Conservation (phyloP, 2,113 vertebrate species). For the Cromileptes altivelis region DNA sequence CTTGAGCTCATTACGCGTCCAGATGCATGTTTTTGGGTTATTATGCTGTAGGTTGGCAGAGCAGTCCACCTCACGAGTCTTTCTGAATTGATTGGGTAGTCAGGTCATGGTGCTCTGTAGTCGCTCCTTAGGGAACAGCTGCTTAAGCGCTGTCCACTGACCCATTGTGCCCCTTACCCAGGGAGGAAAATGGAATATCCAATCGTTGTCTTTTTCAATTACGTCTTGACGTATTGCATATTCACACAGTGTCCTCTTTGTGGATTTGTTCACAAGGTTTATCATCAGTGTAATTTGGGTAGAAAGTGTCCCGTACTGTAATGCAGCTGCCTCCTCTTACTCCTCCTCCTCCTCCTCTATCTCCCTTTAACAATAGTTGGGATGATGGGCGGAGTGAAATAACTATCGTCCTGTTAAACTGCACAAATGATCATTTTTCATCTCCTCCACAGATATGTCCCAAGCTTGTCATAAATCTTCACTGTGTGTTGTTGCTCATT, state of each 20-base stretch:
- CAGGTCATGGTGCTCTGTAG: slow-evolving; percentile 3
- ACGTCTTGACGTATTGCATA: not conserved
- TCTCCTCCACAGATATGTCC: slow-evolving; percentile 58
- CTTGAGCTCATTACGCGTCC: slow-evolving; percentile 35
- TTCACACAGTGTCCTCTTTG: slow-evolving; percentile 16
- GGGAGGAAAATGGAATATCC: slow-evolving; percentile 30
- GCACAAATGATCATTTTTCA: slow-evolving; percentile 59
- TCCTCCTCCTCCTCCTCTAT: not conserved
- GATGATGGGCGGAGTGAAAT: slow-evolving; percentile 38
- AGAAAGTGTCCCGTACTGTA: not conserved
- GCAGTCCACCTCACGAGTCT: not conserved
- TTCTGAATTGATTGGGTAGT: slow-evolving; percentile 35
- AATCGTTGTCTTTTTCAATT: slow-evolving; percentile 45
- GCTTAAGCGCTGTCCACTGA: slow-evolving; percentile 49
- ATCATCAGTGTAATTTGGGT: slow-evolving; percentile 27
- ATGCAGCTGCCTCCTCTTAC: not conserved
- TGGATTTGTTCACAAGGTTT: slow-evolving; percentile 31
- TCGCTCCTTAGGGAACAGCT: slow-evolving; percentile 30
- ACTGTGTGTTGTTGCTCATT: slow-evolving; percentile 38
- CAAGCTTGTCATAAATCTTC: slow-evolving; percentile 61
- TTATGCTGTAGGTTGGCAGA: not conserved
- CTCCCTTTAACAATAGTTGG: slow-evolving; percentile 25
- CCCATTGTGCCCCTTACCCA: slow-evolving; percentile 1
- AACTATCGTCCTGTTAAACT: slow-evolving; percentile 58
- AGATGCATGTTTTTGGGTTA: slow-evolving; percentile 25